phyloP scores from a whole-genome alignment of 1,140 invertebrate species.

The Linepithema humile region DNA sequence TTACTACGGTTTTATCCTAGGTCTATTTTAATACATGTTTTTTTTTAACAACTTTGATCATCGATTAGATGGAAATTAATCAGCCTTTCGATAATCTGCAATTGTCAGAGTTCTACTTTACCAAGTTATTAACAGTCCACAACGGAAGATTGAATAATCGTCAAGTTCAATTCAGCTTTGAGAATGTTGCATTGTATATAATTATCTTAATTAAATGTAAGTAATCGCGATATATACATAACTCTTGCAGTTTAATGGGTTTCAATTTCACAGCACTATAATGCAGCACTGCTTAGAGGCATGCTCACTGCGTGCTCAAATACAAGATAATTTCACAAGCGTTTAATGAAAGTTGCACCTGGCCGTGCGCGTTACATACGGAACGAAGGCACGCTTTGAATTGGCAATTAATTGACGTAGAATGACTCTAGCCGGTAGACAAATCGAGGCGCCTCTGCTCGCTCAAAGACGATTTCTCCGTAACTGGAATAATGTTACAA shows the following conservation, averaged over 20 bases:
- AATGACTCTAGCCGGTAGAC: constrained; percentile 58
- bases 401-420: constrained; percentile 64
- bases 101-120: background rate
- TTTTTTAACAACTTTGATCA: constrained; percentile 9
- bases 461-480: constrained; percentile 78
- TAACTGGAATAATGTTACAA: constrained; percentile 79
- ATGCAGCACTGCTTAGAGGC: background rate
- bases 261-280: constrained; percentile 11
- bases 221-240: background rate
- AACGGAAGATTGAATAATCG: background rate
- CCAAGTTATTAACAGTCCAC: background rate
- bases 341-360: constrained; percentile 44
- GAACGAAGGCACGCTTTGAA: constrained; percentile 27
- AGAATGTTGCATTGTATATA: background rate
- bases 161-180: background rate
- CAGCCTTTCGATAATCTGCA: background rate
- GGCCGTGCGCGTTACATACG: constrained; percentile 38
- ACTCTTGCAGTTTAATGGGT: constrained; percentile 5
- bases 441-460: constrained; percentile 67
- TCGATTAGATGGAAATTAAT: constrained; percentile 1
- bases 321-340: constrained; percentile 35
- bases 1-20: too few species aligned
- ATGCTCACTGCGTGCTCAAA: constrained; percentile 2
- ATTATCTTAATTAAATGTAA: constrained; percentile 31
- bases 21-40: background rate